Base-by-base conservation (phyloP, 2,888 invertebrate genomes). In the Philereme vetulata region DNA sequence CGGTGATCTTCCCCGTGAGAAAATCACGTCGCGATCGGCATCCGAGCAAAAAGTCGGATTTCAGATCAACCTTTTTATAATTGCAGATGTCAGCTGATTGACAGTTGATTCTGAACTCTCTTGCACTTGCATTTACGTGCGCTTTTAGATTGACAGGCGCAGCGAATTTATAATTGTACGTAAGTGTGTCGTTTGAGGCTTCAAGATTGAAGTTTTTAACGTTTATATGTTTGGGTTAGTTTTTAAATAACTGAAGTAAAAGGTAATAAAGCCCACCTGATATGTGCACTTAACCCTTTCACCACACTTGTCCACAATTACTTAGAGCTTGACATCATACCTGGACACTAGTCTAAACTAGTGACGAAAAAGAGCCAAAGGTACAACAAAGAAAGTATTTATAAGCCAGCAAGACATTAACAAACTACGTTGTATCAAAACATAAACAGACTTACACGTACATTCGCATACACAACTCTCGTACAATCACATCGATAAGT, bases 21-120 rank as follows among this genome's bases (percentile, higher is more conserved):
- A 92, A 86, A 82, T 91, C 91, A 92, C 92, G 91, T 92, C 85
- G 86, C 79, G 78, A 81, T 83, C 81, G 88, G 88, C 81, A 91
- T 90, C 79, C 87, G 84, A 68, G 77, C 85, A 91, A 91, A 90
- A 91, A 90, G 72, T 70, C 67, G 72, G 70, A 75, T 76, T 78
- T 72, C 71, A 77, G 77, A 77, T 79, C 76, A 73, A 81, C 77
- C 77, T 80, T 80, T 81, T 79, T 79, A 77, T 72, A 72, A 74
- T 70, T 71, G 71, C 71, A 72, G 71, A 75, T 72, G 75, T 74
- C 74, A 73, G 69, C 68, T 77, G 74, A 80, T 77, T 78, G 78
- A 80, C 77, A 72, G 71, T 76, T 75, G 73, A 77, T 76, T 78
- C 72, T 76, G 72, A 72, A 71, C 76, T 72, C 74, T 77, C 66